Evolutionary conservation across 2,113 vertebrate genomes (phyloP).

Genomic region (Pelmatolapia mariae): DNA sequence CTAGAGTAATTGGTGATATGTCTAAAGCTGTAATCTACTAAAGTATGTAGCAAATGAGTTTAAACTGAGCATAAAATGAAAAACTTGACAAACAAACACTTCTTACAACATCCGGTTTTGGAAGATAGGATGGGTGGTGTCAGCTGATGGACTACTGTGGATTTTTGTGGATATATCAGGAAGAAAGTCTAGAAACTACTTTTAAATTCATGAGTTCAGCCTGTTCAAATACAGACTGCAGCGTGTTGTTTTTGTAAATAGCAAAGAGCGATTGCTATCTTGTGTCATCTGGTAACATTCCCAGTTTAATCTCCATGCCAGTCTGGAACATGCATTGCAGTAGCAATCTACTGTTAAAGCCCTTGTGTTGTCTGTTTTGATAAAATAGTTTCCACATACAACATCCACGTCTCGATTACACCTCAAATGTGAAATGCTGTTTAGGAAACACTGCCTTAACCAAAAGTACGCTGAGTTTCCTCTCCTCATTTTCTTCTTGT

Average conservation of each 20-base stretch:
- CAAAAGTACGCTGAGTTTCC: neutral
- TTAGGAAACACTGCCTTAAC: constrained; percentile 1
- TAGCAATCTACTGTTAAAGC: neutral
- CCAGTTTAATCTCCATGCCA: neutral
- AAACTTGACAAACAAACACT: neutral
- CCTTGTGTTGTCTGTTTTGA: neutral
- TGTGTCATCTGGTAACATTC: constrained; percentile 16
- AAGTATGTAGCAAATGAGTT: neutral
- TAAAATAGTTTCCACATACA: neutral
- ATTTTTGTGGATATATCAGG: neutral
- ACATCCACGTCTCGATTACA: neutral
- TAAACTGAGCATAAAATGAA: neutral
- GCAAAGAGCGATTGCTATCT: neutral
- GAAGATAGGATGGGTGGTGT: neutral
- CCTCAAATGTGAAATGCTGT: neutral
- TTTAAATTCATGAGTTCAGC: neutral
- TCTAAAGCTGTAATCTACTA: neutral
- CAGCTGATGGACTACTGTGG: neutral
- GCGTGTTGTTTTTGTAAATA: neutral
- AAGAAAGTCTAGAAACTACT: neutral
- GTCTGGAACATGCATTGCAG: neutral
- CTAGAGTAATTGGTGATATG: neutral
- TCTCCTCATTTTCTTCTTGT: neutral
- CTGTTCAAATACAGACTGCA: neutral
- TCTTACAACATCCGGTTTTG: neutral